Evolutionary conservation across 2,797 vertebrate genomes (phyloP).

Genomic region (Rhodeus uyekii): DNA sequence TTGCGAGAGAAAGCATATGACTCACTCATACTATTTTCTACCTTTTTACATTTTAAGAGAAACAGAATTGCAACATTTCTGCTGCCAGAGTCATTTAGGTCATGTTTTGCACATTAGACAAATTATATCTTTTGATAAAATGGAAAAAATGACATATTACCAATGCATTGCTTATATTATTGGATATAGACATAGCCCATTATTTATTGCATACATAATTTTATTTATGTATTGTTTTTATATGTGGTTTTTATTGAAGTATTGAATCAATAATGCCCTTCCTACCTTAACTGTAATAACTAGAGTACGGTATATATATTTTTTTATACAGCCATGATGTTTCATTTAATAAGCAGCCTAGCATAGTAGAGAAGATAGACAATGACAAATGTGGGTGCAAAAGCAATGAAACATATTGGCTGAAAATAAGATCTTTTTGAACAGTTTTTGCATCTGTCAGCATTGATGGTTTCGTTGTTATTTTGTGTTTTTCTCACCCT

Average conservation of each 20-base stretch:
- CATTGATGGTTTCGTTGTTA: not conserved
- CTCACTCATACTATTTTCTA: slow-evolving; percentile 36
- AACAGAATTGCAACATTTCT: not conserved
- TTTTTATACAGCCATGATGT: not conserved
- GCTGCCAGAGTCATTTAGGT: not conserved
- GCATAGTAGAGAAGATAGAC: not conserved
- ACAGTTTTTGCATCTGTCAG: not conserved
- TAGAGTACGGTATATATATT: no score
- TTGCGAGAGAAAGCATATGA: slow-evolving; percentile 34
- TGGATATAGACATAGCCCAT: not conserved
- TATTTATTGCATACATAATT: not conserved
- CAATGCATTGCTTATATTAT: not conserved
- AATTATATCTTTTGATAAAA: not conserved
- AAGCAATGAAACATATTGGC: not conserved
- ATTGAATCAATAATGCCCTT: slow-evolving; percentile 1
- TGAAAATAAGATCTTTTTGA: not conserved
- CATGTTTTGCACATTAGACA: not conserved
- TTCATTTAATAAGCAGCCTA: slow-evolving; percentile 14
- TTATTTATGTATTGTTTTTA: not conserved
- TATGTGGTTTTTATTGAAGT: not conserved
- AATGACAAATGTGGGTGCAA: not conserved
- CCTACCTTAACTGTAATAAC: not conserved
- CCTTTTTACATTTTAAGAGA: not conserved
- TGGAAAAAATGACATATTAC: no score
- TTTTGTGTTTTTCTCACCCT: slow-evolving; percentile 58